These are phyloP conservation scores for Macquaria ambigua DNA, from an alignment of 2,113 vertebrate genomes.

Conservation along the genomic window DNA sequence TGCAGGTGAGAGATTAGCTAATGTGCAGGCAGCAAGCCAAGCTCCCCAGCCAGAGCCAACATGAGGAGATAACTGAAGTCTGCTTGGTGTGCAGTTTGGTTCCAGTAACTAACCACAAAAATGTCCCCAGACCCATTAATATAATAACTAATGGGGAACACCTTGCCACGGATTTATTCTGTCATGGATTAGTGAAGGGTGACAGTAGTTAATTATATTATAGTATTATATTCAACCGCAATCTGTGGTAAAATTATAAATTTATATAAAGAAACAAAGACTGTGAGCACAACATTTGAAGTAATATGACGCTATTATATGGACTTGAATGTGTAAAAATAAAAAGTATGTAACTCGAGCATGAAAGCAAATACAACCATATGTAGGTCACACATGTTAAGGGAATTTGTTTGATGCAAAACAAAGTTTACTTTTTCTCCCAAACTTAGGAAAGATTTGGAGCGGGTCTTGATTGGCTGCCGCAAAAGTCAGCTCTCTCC, in stretches of 20 bases:
- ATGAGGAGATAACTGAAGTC: neutral
- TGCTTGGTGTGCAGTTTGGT: neutral
- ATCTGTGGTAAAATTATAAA: neutral
- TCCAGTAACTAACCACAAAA: neutral
- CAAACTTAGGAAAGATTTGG: neutral
- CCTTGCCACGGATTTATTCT: neutral
- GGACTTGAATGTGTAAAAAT: neutral
- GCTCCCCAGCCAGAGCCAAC: neutral
- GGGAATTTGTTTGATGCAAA: conserved; percentile 20
- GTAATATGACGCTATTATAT: too few species aligned
- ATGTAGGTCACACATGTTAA: conserved; percentile 7
- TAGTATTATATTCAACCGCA: neutral
- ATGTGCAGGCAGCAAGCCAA: conserved; percentile 32
- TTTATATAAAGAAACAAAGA: neutral
- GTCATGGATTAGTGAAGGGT: neutral
- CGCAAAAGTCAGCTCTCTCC: neutral
- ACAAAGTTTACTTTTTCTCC: conserved; percentile 5
- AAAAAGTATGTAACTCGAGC: neutral
- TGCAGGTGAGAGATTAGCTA: conserved; percentile 49
- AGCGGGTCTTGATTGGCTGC: conserved; percentile 64
- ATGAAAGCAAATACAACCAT: neutral
- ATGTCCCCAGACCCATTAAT: neutral
- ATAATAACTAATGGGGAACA: neutral
- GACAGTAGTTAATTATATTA: neutral
- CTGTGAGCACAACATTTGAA: neutral